These are phyloP conservation scores for Oegoconia quadripuncta DNA, from an alignment of 2,888 invertebrate species.

Conservation along the genomic window DNA sequence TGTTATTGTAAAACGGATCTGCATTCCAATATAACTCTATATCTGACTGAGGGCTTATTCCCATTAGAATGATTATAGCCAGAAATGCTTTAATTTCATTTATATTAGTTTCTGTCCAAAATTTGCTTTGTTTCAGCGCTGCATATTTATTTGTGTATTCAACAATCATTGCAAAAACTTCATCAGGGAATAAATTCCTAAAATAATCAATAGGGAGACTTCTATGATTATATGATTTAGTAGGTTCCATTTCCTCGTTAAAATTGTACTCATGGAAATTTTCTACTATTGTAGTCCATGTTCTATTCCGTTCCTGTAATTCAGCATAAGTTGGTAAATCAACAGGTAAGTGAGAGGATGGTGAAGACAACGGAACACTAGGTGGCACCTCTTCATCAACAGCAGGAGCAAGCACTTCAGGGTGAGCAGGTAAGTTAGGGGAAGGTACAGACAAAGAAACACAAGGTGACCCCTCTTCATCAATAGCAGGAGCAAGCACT, in stretches of 20 bases:
- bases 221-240: conserved; percentile 1
- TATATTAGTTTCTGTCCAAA: conserved; percentile 4
- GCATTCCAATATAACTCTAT: too few relatives aligned
- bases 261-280: neutral
- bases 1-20: too few relatives aligned
- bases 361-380: conserved; percentile 1
- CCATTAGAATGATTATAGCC: too few relatives aligned
- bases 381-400: neutral
- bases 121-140: conserved; percentile 1
- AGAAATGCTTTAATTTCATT: neutral
- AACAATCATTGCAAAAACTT: conserved; percentile 7
- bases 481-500: too few relatives aligned
- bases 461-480: too few relatives aligned
- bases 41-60: too few relatives aligned
- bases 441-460: too few relatives aligned
- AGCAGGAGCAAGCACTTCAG: too few relatives aligned
- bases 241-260: conserved; percentile 1
- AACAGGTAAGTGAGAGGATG: conserved; percentile 4
- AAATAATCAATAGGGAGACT: conserved; percentile 7
- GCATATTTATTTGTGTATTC: conserved; percentile 5
- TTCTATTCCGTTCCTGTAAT: conserved; percentile 6
- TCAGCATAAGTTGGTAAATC: conserved; percentile 4
- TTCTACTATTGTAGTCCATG: conserved; percentile 1
- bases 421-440: too few relatives aligned
- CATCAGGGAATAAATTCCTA: conserved; percentile 4